phyloP scores from a whole-genome alignment of 2,113 vertebrate genomes.

The Oncorhynchus kisutch region DNA sequence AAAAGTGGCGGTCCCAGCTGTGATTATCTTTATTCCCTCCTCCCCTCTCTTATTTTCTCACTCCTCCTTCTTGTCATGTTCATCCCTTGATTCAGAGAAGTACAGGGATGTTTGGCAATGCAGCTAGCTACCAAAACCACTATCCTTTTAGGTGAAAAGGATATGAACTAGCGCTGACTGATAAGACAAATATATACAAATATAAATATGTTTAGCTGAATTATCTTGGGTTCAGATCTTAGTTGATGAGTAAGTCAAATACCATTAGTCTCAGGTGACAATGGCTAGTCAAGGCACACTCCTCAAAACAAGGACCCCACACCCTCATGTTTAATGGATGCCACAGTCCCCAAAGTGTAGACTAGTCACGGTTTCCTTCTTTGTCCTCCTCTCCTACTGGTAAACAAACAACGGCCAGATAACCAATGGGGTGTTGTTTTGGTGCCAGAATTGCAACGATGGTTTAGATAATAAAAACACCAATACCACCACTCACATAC shows the following conservation, averaged over 20 bases:
- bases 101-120: not conserved
- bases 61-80: not conserved
- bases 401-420: constrained; percentile 52
- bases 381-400: constrained; percentile 38
- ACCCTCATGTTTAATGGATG: too few relatives aligned
- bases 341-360: constrained; percentile 13
- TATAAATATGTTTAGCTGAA: not conserved
- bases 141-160: not conserved
- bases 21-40: not conserved
- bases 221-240: constrained; percentile 3
- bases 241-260: not conserved
- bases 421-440: constrained; percentile 40
- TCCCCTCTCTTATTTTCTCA: not conserved
- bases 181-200: not conserved
- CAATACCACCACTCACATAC: not conserved
- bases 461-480: constrained; percentile 24
- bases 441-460: constrained; percentile 17
- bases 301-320: not conserved
- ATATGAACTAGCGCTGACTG: not conserved
- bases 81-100: too few relatives aligned
- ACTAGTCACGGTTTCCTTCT: constrained; percentile 33
- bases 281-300: not conserved
- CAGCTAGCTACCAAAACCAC: not conserved
- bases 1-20: not conserved
- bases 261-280: not conserved